phyloP scores from a whole-genome alignment of 1,140 invertebrate species.

The Procambarus virginalis region DNA sequence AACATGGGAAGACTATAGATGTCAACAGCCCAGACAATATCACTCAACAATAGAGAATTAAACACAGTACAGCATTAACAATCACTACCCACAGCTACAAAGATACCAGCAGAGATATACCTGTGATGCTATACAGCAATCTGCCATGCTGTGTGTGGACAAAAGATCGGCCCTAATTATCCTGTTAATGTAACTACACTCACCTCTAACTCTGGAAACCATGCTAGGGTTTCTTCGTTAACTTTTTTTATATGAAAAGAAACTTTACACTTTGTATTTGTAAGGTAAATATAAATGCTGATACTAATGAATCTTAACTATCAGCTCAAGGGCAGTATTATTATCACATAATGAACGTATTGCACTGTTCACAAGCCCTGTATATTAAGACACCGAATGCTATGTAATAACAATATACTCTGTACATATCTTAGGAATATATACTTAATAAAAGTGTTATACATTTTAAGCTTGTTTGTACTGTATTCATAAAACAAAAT shows the following conservation, averaged over 20 bases:
- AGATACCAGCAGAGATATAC: too few relatives aligned
- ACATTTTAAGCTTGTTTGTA: slow-evolving; percentile 11
- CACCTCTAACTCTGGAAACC: too few relatives aligned
- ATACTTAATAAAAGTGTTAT: slow-evolving; percentile 65
- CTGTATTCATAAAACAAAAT: background rate
- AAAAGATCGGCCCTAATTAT: too few relatives aligned
- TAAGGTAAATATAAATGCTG: background rate
- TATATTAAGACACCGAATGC: slow-evolving; percentile 30
- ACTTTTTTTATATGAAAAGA: background rate
- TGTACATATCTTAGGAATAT: slow-evolving; percentile 64
- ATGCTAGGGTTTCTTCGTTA: background rate
- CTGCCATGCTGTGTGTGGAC: too few relatives aligned
- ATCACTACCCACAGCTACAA: too few relatives aligned
- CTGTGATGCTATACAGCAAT: too few relatives aligned
- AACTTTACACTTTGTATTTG: background rate
- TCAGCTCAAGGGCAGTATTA: slow-evolving; percentile 37
- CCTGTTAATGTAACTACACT: too few relatives aligned
- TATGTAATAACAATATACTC: slow-evolving; percentile 48
- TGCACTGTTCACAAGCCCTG: slow-evolving; percentile 50
- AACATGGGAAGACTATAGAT: too few relatives aligned
- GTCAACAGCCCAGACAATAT: too few relatives aligned
- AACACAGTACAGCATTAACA: too few relatives aligned
- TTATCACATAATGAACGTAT: slow-evolving; percentile 33
- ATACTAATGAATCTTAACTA: background rate
- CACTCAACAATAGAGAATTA: too few relatives aligned